Conservation (phyloP, 1,140 invertebrate species). For the Musca vetustissima region DNA sequence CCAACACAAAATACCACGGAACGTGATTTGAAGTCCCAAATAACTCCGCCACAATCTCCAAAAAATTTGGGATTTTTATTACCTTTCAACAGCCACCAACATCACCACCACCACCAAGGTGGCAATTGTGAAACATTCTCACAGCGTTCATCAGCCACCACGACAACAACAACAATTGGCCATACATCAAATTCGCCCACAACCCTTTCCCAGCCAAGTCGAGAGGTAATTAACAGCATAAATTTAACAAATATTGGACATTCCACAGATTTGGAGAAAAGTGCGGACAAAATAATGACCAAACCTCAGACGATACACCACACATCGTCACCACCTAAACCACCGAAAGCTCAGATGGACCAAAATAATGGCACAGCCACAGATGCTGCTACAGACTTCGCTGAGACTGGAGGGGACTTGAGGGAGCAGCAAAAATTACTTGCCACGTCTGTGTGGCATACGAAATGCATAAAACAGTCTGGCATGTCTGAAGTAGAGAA, state of each 20-base stretch:
- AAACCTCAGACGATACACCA: neutral
- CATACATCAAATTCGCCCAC: neutral
- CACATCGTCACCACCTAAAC: neutral
- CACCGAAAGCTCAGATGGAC: neutral
- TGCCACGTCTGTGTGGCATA: neutral
- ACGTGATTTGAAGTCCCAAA: slow-evolving; percentile 22
- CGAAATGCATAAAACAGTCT: slow-evolving; percentile 17
- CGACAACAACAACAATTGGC: neutral
- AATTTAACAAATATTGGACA: neutral
- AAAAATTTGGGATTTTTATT: slow-evolving; percentile 5
- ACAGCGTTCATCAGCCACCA: neutral
- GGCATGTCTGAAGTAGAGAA: slow-evolving; percentile 2
- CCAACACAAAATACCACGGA: neutral
- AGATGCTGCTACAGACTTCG: neutral
- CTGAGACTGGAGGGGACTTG: neutral
- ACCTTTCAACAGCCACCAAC: neutral
- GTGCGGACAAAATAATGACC: neutral
- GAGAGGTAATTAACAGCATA: slow-evolving; percentile 15
- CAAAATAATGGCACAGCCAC: neutral
- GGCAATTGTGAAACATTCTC: too few relatives aligned
- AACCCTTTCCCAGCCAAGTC: neutral
- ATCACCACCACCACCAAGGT: too few relatives aligned
- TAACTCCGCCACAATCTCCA: slow-evolving; percentile 19
- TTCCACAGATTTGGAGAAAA: neutral
- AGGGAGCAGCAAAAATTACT: neutral